phyloP scores from a whole-genome alignment of 2,888 invertebrate genomes.

The Cylloceria caligata region DNA sequence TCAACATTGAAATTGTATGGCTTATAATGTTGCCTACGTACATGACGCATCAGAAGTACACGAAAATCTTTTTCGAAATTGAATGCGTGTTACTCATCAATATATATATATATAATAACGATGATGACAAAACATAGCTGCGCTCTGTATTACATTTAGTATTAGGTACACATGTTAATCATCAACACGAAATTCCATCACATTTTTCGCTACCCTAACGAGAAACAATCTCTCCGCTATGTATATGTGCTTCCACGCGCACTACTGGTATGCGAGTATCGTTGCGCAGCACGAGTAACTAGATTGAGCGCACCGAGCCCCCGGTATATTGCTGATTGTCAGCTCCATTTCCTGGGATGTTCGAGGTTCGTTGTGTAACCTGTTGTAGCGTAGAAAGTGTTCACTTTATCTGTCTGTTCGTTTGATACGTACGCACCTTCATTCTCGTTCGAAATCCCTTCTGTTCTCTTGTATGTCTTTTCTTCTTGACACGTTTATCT shows the following conservation, averaged over 20 bases:
- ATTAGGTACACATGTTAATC: constrained; percentile 10
- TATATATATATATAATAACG: no score
- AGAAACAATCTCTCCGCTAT: constrained; percentile 47
- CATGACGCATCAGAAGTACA: background rate
- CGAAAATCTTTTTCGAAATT: background rate
- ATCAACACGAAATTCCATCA: constrained; percentile 37
- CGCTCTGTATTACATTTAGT: no score
- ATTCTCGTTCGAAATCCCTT: background rate
- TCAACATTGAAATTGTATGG: background rate
- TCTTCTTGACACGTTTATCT: background rate
- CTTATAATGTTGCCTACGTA: background rate
- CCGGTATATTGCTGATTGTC: constrained; percentile 47
- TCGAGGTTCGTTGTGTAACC: constrained; percentile 10
- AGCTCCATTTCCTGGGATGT: constrained; percentile 59
- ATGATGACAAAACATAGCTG: no score
- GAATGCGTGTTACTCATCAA: background rate
- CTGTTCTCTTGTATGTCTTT: background rate
- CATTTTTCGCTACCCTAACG: constrained; percentile 8
- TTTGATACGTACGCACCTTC: constrained; percentile 11
- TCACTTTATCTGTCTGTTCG: constrained; percentile 20
- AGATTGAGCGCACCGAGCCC: constrained; percentile 48
- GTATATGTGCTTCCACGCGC: constrained; percentile 17
- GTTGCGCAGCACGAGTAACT: constrained; percentile 43
- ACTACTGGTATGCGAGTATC: no score
- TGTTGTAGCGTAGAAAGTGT: background rate